Base-by-base conservation (phyloP, 2,113 vertebrate genomes). In the Fregetta grallaria region DNA sequence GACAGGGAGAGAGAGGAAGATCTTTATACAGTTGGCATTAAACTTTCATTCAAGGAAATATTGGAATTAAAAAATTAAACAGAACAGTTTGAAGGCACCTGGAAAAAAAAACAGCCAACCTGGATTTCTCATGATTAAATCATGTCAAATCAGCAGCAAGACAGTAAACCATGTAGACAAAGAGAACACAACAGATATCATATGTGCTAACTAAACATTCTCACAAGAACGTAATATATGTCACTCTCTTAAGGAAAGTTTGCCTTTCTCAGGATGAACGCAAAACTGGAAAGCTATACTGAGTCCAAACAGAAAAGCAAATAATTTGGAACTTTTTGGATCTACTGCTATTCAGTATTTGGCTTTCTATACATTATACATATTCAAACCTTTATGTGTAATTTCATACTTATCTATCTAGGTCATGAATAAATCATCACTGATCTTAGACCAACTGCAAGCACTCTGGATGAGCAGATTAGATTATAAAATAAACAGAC, bases 341-440 rank as follows among this genome's bases (percentile, higher is more conserved):
- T 71, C 26, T 36, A 56, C 40, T 66, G 71, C 66, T 80, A 68
- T 53, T 72, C 42, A 83, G 3, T 65, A 83, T 61, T 92, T 78
- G 65, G 45, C 16, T 52, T 92, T 76, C 58, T 76, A 44, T 75
- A 75, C 12, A 55, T 93, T 74, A 75, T 10, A 63, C 14, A 56
- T 75, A 79, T 52, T 42, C 40, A 90, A 79, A 49, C 25, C 34
- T 88, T 82, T 83, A 76, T 42, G 42, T 76, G 34, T 30, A 61
- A 93, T 92, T 94, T 88, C 82, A 83, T 49, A 73, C 32, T 86
- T 77, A 66, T 47, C 34, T 80, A 78, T 34, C 36, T 79, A 90
- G 71, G 86, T 90, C 86, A 88, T 15, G 12, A 90, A 95, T 88
- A 91, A 92, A 94, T 83, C 36, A 88, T 36, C 71, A 88, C 23